A percentile compares a stretch with the other conserved stretches of the same genome.
Conservation (phyloP, 1,140 invertebrate species). For the Myzus persicae region DNA sequence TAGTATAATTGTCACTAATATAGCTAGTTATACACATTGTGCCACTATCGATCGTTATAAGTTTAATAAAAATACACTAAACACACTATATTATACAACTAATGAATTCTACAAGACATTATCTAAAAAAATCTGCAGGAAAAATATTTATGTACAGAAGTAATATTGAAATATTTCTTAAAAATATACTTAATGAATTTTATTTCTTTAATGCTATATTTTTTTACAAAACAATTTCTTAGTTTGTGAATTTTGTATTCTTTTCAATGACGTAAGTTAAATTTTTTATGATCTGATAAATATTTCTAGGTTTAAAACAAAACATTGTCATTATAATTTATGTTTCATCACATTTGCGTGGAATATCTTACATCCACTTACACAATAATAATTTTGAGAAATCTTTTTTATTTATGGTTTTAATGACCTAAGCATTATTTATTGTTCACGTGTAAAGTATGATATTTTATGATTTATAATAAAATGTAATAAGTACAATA, state of each 20-base stretch:
- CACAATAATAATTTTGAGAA: not conserved
- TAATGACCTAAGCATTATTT: too few species aligned
- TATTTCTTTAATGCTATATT: not conserved
- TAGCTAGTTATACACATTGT: not conserved
- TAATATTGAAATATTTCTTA: too few species aligned
- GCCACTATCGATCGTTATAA: not conserved
- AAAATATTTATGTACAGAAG: not conserved
- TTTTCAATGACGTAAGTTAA: too few species aligned
- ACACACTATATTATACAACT: too few species aligned
- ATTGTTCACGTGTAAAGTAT: too few species aligned
- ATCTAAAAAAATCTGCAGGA: too few species aligned
- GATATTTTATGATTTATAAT: too few species aligned
- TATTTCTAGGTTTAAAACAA: not conserved
- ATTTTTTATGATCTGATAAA: too few species aligned
- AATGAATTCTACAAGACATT: too few species aligned
- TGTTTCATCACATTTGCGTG: not conserved
- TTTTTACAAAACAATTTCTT: not conserved
- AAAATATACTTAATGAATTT: not conserved
- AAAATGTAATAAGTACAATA: not conserved
- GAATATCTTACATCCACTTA: too few species aligned
- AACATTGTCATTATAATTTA: not conserved
- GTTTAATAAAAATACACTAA: too few species aligned
- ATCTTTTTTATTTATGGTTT: not conserved
- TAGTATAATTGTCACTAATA: not conserved
- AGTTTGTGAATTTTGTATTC: not conserved